Conservation (phyloP, 2,113 vertebrate genomes). For the Damaliscus lunatus region DNA sequence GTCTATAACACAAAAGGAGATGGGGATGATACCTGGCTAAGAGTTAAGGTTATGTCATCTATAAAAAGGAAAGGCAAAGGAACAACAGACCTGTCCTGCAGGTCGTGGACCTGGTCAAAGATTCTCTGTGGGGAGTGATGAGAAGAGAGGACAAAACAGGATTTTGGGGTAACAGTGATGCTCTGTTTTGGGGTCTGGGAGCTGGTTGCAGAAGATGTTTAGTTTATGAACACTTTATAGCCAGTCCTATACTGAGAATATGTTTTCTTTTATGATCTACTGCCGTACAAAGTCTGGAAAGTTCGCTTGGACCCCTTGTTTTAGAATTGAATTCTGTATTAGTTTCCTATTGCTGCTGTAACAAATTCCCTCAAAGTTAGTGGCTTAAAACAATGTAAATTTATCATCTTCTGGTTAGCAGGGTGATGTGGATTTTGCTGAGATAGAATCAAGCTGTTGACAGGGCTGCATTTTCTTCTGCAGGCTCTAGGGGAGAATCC, state of each 20-base stretch:
- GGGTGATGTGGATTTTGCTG: neutral
- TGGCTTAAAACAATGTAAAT: neutral
- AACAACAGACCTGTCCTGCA: neutral
- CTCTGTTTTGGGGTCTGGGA: neutral
- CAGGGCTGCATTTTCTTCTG: neutral
- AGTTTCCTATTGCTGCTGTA: neutral
- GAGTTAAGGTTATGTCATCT: neutral
- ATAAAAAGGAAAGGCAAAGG: neutral
- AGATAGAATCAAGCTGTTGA: neutral
- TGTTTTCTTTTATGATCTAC: neutral
- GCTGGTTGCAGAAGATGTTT: neutral
- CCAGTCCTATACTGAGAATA: neutral
- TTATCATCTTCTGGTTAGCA: neutral
- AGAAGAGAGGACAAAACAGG: neutral
- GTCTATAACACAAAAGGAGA: neutral
- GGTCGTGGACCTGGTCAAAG: neutral
- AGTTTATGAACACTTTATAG: neutral
- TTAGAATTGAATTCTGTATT: neutral
- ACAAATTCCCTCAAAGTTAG: neutral
- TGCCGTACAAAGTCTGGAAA: neutral
- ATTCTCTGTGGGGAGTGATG: neutral
- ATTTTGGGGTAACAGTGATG: neutral
- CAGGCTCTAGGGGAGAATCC: neutral
- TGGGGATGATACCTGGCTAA: neutral
- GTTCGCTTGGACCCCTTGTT: neutral